Evolutionary conservation across 2,888 invertebrate genomes (phyloP).

Genomic region (Coelinius sp.): DNA sequence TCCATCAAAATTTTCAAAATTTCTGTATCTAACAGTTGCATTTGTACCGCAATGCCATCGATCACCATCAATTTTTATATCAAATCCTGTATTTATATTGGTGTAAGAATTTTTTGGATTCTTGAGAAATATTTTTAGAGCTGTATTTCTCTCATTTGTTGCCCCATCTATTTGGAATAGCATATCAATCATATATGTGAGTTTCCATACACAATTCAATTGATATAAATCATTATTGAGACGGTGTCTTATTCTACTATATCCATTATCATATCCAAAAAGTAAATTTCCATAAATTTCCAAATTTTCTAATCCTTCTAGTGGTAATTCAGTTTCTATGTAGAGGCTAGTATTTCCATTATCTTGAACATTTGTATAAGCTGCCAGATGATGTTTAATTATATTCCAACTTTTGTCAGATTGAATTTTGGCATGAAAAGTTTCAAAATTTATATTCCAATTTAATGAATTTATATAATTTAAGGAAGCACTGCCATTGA

Average conservation of each 20-base stretch:
- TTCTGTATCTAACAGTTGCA: conserved; percentile 72
- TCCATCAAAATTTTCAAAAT: conserved; percentile 73
- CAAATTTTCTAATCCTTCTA: conserved; percentile 68
- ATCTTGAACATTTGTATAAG: conserved; percentile 57
- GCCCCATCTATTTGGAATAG: conserved; percentile 63
- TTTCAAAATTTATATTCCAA: conserved; percentile 54
- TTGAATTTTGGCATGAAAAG: conserved; percentile 22
- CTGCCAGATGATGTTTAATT: conserved; percentile 49
- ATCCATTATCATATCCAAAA: conserved; percentile 61
- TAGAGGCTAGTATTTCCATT: conserved; percentile 63
- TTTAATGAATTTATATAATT: conserved; percentile 58
- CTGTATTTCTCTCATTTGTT: conserved; percentile 67
- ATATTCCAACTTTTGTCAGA: not conserved
- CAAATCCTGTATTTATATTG: conserved; percentile 72
- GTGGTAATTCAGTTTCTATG: conserved; percentile 68
- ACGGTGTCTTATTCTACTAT: conserved; percentile 60
- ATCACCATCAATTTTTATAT: conserved; percentile 73
- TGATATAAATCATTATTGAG: conserved; percentile 71
- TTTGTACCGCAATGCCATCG: conserved; percentile 76
- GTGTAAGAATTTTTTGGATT: conserved; percentile 74
- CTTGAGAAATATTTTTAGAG: conserved; percentile 71
- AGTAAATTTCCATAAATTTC: conserved; percentile 65
- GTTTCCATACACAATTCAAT: conserved; percentile 72
- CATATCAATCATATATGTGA: conserved; percentile 71
- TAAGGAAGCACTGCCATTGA: conserved; percentile 50